Evolutionary conservation across 2,797 vertebrate species (phyloP).

Genomic region (Hypotaenidia philippensis): DNA sequence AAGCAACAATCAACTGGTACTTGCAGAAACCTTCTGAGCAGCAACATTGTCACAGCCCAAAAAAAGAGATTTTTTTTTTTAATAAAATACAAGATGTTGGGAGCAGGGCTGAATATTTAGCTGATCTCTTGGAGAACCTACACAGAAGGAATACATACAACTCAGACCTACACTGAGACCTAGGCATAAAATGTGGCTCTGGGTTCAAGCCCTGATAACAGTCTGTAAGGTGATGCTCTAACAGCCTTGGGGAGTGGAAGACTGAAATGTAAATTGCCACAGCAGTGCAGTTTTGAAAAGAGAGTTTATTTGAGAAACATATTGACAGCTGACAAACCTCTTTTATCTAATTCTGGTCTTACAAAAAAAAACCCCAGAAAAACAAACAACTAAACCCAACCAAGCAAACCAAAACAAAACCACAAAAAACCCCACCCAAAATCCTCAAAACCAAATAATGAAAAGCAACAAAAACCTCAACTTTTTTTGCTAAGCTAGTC

Average conservation of each 20-base stretch:
- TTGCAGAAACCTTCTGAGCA: neutral
- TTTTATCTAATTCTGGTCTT: neutral
- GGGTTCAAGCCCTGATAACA: neutral
- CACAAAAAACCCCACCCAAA: fast-evolving
- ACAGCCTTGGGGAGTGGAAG: neutral
- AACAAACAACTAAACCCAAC: neutral
- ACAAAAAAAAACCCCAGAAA: neutral
- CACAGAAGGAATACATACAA: neutral
- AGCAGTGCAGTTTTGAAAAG: neutral
- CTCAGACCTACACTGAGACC: neutral
- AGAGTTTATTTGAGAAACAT: neutral
- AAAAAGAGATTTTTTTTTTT: neutral
- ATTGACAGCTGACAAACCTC: neutral
- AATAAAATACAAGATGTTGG: neutral
- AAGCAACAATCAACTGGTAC: neutral
- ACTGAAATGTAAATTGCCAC: neutral
- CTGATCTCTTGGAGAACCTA: neutral
- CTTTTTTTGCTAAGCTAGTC: neutral
- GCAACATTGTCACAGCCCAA: neutral
- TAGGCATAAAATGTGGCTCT: neutral
- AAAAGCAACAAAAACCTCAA: fast-evolving
- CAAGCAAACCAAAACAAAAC: too few species aligned
- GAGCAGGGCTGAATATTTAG: neutral
- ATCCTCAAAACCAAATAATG: too few species aligned
- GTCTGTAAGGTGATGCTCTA: neutral